Base-by-base conservation (phyloP, 2,888 invertebrate species). In the Polydrusus cervinus region DNA sequence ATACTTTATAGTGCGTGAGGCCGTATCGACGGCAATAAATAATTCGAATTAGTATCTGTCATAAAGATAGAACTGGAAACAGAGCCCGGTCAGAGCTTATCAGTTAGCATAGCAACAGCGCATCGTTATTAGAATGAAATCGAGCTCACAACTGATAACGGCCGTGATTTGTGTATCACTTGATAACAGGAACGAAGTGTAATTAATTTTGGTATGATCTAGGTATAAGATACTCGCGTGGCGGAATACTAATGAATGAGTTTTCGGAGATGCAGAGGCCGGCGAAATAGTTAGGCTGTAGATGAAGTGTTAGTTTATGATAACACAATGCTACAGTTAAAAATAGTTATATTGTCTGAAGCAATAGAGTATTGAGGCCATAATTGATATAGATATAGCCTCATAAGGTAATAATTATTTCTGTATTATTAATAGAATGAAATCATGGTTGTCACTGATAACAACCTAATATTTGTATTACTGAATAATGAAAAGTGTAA, bases 161-260 rank as follows among this genome's bases (percentile, higher is more conserved):
- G 79, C 80, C 80, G 82, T 86, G 87, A 87, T 87, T 87, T 87
- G 86, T 86, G 86, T 84, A 85, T 84, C 82, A 83, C 83, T 83
- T 85, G 86, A 86, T 86, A 87, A 86, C 85, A 83, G 82, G 72
- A 83, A 83, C 82, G 85, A 84, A 85, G 83, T 80, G 85, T 85
- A 86, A 87, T 87, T 86, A 87, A 86, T 87, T 87, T 85, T 79
- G 81, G 79, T 79, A 83, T 85, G 84, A 85, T 86, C 84, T 84
- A 84, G 82, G 78, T 79, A 30, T 43, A 68, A 68, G 67, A 57
- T 68, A 14, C 25, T 18, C 40, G 57, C 25, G 55, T 76, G 79
- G 55, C 67, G 57, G 67, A 68, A 55, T 68, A 68, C 67, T 68
- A 57, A 68, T 57, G 25, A 25, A 25, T 25, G 67, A 68, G 67